phyloP scores from a whole-genome alignment of 1,140 invertebrate species.

The Helicoverpa zea region DNA sequence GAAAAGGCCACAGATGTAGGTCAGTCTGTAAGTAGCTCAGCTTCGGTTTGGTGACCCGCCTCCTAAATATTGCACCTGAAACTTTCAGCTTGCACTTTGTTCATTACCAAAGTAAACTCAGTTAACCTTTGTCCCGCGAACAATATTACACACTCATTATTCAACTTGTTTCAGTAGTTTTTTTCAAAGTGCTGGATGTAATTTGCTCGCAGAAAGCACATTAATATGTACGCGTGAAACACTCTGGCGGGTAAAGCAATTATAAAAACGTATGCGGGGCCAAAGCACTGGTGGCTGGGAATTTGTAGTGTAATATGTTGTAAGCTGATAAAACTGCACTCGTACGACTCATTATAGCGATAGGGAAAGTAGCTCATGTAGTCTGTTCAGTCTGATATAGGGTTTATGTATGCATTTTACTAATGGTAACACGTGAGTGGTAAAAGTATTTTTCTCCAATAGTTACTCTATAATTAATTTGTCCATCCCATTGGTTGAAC shows the following conservation, averaged over 20 bases:
- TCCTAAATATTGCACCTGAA: conserved; percentile 5
- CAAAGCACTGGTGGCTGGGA: background rate
- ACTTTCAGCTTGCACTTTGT: conserved; percentile 33
- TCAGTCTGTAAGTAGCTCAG: background rate
- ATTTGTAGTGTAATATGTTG: background rate
- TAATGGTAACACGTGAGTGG: too few relatives aligned
- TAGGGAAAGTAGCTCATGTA: too few relatives aligned
- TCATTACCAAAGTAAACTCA: conserved; percentile 10
- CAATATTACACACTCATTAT: conserved; percentile 21
- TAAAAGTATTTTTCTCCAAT: too few relatives aligned
- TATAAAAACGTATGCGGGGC: conserved; percentile 13
- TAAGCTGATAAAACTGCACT: conserved; percentile 1
- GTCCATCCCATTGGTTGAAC: background rate
- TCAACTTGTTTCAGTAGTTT: background rate
- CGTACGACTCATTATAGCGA: background rate
- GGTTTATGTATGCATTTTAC: too few relatives aligned
- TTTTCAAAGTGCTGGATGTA: conserved; percentile 8
- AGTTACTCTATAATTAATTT: background rate
- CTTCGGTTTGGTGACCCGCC: background rate
- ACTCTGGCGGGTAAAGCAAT: conserved; percentile 12
- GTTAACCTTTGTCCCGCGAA: conserved; percentile 11
- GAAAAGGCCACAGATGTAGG: conserved; percentile 8
- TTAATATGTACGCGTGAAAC: conserved; percentile 6
- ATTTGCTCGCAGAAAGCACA: conserved; percentile 12
- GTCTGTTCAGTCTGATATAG: too few relatives aligned